A percentile compares a stretch with the other conserved stretches of the same genome.
Conservation (phyloP, 1,140 invertebrate genomes). For the Venturia canescens region DNA sequence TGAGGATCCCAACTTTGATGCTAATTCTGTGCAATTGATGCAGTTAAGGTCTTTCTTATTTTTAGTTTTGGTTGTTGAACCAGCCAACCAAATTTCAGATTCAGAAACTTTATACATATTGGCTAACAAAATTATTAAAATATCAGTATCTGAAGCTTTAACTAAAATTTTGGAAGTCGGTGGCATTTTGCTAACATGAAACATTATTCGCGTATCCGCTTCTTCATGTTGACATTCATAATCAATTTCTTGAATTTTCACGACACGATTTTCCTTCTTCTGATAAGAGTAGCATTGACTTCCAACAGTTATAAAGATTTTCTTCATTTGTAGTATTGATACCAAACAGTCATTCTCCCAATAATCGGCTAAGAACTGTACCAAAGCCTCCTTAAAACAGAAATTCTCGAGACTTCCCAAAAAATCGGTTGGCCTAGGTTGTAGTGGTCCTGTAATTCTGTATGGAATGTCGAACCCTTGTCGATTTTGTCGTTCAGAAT, state of each 20-base stretch:
- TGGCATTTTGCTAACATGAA: constrained; percentile 36
- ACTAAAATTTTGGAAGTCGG: too few relatives aligned
- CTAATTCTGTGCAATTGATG: constrained; percentile 65
- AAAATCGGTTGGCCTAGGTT: constrained; percentile 64
- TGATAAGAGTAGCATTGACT: constrained; percentile 28
- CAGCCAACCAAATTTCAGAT: neutral
- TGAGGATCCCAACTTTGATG: constrained; percentile 57
- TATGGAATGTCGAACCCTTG: constrained; percentile 61
- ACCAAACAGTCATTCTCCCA: constrained; percentile 63
- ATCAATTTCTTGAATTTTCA: constrained; percentile 32
- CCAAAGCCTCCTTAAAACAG: constrained; percentile 61
- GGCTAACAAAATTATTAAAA: constrained; percentile 64
- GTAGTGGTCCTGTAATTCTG: constrained; percentile 60
- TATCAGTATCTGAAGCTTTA: constrained; percentile 67
- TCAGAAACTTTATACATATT: constrained; percentile 9
- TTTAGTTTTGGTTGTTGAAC: constrained; percentile 46
- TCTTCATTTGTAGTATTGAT: constrained; percentile 53
- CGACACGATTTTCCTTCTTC: neutral
- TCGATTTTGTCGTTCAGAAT: constrained; percentile 46
- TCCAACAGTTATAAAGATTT: constrained; percentile 36
- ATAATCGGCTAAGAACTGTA: constrained; percentile 64
- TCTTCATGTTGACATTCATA: constrained; percentile 46
- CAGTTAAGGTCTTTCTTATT: constrained; percentile 59
- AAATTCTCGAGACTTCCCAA: constrained; percentile 64
- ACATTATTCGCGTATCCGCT: constrained; percentile 43